Percentiles rank a stretch among this genome's conserved stretches.
These are phyloP conservation scores for Tenthredo amoena DNA, from an alignment of 2,888 invertebrate species.

Conservation along the genomic window DNA sequence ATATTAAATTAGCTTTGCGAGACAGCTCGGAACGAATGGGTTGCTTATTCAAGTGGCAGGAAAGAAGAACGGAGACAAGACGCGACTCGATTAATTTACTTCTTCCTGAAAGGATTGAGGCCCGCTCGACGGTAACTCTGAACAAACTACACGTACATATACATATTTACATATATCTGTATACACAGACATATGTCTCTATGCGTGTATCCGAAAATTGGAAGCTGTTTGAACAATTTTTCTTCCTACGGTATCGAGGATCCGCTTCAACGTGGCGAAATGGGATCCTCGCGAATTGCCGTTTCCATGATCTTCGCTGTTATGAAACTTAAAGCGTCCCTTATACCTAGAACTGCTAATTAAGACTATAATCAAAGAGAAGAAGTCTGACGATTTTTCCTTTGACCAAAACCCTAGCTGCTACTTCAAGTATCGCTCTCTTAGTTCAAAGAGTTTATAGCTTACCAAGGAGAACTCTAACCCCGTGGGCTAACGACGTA, in stretches of 20 bases:
- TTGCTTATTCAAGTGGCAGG: constrained; percentile 42
- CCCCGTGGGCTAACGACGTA: not conserved
- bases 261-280: not conserved
- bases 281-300: not conserved
- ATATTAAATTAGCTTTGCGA: constrained; percentile 43
- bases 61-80: constrained; percentile 40
- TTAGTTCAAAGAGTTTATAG: constrained; percentile 16
- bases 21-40: constrained; percentile 44
- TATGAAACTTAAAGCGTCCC: not conserved
- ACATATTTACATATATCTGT: not conserved
- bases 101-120: constrained; percentile 15
- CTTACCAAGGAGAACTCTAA: not conserved
- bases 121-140: not conserved
- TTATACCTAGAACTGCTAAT: not conserved
- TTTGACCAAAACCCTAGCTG: not conserved
- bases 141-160: no score
- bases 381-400: not conserved
- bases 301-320: not conserved
- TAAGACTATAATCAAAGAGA: constrained; percentile 2
- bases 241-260: no score
- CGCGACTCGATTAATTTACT: constrained; percentile 33
- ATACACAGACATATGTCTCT: no score
- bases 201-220: not conserved
- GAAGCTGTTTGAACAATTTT: not conserved
- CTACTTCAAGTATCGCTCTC: not conserved